Conservation (phyloP, 2,797 vertebrate species). For the Enteromius fasciolatus region DNA sequence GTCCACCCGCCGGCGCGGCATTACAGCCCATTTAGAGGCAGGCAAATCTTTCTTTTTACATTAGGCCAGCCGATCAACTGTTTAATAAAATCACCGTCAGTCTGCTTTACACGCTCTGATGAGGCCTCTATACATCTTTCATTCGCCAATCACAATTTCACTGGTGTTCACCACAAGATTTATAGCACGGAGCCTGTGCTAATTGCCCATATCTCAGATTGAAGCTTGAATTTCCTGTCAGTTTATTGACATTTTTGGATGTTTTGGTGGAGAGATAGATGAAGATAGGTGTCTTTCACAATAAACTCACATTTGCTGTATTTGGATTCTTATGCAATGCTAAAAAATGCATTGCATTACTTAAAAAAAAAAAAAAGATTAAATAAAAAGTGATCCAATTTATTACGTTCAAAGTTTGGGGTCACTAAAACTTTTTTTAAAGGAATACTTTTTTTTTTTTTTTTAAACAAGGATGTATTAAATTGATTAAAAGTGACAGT, state of each 20-base stretch:
- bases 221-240: conserved; percentile 48
- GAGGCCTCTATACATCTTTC: conserved; percentile 55
- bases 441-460: not conserved
- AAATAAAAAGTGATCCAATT: not conserved
- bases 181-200: conserved; percentile 61
- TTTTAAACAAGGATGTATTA: not conserved
- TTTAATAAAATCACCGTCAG: conserved; percentile 72
- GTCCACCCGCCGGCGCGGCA: conserved; percentile 72
- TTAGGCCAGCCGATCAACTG: conserved; percentile 72
- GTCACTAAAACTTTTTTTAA: not conserved
- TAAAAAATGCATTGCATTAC: not conserved
- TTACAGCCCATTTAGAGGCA: conserved; percentile 77
- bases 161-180: conserved; percentile 61
- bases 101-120: conserved; percentile 52
- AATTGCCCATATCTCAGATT: conserved; percentile 65
- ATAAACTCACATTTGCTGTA: not conserved
- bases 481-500: not conserved
- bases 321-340: not conserved
- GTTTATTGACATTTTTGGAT: conserved; percentile 45
- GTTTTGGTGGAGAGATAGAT: conserved; percentile 32
- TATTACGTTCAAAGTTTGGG: not conserved
- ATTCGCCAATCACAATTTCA: conserved; percentile 69
- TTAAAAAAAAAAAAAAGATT: no score
- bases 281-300: not conserved
- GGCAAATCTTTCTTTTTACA: conserved; percentile 76